Percentiles rank a stretch among this genome's conserved stretches.
These are phyloP conservation scores for Drosophila percnosoma DNA, from an alignment of 2,888 invertebrate species.

Conservation along the genomic window DNA sequence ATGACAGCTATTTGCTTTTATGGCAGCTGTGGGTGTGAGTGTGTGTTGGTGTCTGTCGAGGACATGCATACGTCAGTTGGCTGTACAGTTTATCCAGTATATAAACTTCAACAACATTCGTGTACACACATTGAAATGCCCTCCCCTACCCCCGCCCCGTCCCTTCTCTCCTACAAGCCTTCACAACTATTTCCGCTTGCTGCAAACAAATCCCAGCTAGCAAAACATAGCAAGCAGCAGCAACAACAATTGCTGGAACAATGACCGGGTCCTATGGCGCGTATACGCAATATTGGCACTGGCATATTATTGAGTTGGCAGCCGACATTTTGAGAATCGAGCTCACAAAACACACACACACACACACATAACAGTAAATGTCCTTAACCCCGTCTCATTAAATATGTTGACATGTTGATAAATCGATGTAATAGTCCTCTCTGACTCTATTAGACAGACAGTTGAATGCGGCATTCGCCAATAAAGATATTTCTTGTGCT, in stretches of 20 bases:
- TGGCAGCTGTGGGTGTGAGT: constrained; percentile 51
- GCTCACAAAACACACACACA: neutral
- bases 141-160: constrained; percentile 7
- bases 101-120: constrained; percentile 69
- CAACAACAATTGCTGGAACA: constrained; percentile 48
- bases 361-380: constrained; percentile 43
- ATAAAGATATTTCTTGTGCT: constrained; percentile 25
- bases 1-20: constrained; percentile 78
- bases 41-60: constrained; percentile 35
- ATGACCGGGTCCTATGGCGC: constrained; percentile 50
- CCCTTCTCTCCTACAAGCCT: constrained; percentile 20
- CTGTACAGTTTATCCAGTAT: constrained; percentile 74
- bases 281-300: constrained; percentile 77
- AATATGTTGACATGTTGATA: constrained; percentile 80
- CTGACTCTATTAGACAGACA: constrained; percentile 35
- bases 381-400: constrained; percentile 74
- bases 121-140: constrained; percentile 19
- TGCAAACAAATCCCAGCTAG: constrained; percentile 77
- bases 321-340: constrained; percentile 28
- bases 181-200: constrained; percentile 76
- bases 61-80: constrained; percentile 74
- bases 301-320: constrained; percentile 69
- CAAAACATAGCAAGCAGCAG: constrained; percentile 55
- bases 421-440: constrained; percentile 69
- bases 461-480: constrained; percentile 3